phyloP scores from a whole-genome alignment of 1,140 invertebrate genomes.

The Microplitis demolitor region DNA sequence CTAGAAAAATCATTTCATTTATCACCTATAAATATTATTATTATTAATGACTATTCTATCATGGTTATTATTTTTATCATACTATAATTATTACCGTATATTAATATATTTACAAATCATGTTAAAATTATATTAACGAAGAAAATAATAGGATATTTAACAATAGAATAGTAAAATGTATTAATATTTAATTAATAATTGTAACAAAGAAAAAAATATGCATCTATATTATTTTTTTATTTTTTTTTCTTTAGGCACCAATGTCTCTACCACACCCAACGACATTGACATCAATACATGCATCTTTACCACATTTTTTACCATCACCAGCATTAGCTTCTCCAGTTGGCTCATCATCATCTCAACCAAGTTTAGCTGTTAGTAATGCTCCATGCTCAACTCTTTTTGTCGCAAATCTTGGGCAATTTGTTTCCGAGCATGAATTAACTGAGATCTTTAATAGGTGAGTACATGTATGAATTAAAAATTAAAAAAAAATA shows the following conservation, averaged over 20 bases:
- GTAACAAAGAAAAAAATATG: background rate
- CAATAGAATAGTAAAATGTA: background rate
- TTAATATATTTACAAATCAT: no score
- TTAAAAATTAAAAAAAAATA: conserved; percentile 11
- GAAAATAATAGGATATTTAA: background rate
- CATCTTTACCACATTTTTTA: conserved; percentile 76
- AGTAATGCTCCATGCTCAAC: conserved; percentile 90
- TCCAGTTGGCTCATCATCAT: conserved; percentile 81
- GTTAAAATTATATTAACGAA: no score
- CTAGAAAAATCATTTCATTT: no score
- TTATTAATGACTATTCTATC: no score
- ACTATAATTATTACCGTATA: no score
- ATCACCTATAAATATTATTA: no score
- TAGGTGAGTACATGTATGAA: conserved; percentile 72
- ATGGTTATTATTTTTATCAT: no score
- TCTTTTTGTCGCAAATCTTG: conserved; percentile 95
- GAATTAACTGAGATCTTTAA: conserved; percentile 97
- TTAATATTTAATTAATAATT: background rate
- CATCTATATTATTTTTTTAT: conserved; percentile 3
- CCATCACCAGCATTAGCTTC: conserved; percentile 84
- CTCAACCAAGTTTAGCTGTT: conserved; percentile 68
- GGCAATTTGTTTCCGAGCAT: conserved; percentile 94
- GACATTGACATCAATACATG: conserved; percentile 80
- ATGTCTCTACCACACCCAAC: conserved; percentile 80
- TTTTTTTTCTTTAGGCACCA: conserved; percentile 60